Percentiles rank a stretch among this genome's conserved stretches.
These are phyloP conservation scores for Drosophila nigrodunni DNA, from an alignment of 1,140 invertebrate genomes.

Conservation along the genomic window DNA sequence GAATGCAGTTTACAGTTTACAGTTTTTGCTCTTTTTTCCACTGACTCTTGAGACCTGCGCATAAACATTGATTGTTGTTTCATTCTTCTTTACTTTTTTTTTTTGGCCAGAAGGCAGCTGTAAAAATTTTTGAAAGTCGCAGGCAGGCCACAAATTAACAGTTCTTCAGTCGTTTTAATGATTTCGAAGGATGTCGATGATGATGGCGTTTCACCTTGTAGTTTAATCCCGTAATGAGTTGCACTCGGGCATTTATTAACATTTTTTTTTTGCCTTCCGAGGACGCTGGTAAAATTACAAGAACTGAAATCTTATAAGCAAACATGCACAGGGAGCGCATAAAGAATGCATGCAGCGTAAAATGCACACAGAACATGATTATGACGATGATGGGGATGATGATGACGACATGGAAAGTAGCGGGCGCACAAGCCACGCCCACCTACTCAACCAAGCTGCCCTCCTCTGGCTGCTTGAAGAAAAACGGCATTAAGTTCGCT, in stretches of 20 bases:
- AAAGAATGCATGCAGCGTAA: conserved; percentile 76
- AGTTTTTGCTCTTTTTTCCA: conserved; percentile 38
- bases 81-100: conserved; percentile 10
- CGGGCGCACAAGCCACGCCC: conserved; percentile 11
- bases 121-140: conserved; percentile 28
- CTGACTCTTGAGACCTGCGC: conserved; percentile 64
- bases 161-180: conserved; percentile 20
- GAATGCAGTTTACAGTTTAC: conserved; percentile 28
- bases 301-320: conserved; percentile 68
- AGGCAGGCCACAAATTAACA: conserved; percentile 43
- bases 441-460: background rate
- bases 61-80: conserved; percentile 65
- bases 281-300: conserved; percentile 34
- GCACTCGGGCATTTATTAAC: conserved; percentile 75
- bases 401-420: conserved; percentile 39
- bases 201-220: conserved; percentile 47
- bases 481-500: conserved; percentile 71
- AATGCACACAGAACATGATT: conserved; percentile 67
- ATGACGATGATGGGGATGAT: conserved; percentile 1
- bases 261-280: conserved; percentile 41
- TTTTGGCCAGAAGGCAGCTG: conserved; percentile 27
- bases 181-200: conserved; percentile 8
- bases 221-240: conserved; percentile 80
- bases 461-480: conserved; percentile 20
- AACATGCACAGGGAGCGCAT: conserved; percentile 56